Percentiles rank a stretch among this genome's conserved stretches.
Evolutionary conservation across 2,113 vertebrate genomes (phyloP).

Genomic region (Cromileptes altivelis): DNA sequence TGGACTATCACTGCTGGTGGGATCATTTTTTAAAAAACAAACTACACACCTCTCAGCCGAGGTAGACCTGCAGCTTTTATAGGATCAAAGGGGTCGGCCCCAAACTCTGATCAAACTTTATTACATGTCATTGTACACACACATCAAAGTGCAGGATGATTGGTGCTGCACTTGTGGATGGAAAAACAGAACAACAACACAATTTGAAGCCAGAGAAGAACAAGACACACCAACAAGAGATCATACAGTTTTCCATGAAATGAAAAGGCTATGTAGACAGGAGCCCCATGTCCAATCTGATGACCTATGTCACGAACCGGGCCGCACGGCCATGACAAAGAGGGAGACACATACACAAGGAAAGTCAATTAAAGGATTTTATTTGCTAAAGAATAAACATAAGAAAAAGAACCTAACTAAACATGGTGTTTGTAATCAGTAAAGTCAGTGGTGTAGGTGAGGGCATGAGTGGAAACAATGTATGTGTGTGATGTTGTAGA

Average conservation of each 20-base stretch:
- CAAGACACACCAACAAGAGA: background rate
- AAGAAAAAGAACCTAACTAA: too few relatives aligned
- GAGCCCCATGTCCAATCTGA: background rate
- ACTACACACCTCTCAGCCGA: background rate
- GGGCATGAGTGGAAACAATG: too few relatives aligned
- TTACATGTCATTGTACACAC: conserved; percentile 13
- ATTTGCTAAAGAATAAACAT: too few relatives aligned
- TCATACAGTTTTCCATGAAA: background rate
- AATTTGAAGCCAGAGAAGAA: background rate
- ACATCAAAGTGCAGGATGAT: conserved; percentile 30
- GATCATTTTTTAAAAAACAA: background rate
- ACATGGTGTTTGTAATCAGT: too few relatives aligned
- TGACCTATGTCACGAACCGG: too few relatives aligned
- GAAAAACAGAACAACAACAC: background rate
- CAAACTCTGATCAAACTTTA: conserved; percentile 39
- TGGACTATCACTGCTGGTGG: background rate
- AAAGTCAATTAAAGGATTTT: too few relatives aligned
- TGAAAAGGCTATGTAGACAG: too few relatives aligned
- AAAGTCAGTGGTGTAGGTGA: too few relatives aligned
- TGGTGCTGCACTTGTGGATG: background rate
- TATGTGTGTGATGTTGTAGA: too few relatives aligned
- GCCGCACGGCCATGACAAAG: too few relatives aligned
- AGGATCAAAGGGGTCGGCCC: conserved; percentile 40
- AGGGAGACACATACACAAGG: too few relatives aligned
- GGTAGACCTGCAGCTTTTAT: conserved; percentile 15